Base-by-base conservation (phyloP, 1,140 invertebrate species). In the Dendrolimus kikuchii region DNA sequence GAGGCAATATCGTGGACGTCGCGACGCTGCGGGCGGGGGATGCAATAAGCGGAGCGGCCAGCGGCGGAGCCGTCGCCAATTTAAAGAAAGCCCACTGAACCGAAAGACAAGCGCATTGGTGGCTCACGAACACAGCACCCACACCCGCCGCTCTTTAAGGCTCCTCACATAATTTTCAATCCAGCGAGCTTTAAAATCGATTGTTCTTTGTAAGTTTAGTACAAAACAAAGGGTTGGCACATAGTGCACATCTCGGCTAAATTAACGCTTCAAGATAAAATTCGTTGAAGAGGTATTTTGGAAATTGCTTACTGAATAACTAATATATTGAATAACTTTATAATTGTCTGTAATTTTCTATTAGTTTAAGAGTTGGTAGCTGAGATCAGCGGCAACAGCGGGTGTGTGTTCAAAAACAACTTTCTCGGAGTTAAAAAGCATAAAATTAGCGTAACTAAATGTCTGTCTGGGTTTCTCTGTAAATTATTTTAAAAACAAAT, bases 61-160 rank as follows among this genome's bases (percentile, higher is more conserved):
- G 77, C 72, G 71, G 57, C 68, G 63, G 66, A 77, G 81, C 81
- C 77, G 76, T 81, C 86, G 85, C 79, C 85, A 87, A 88, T 87
- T 88, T 87, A 87, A 88, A 88, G 85, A 87, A 88, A 88, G 80
- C 86, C 80, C 86, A 88, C 66, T 88, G 86, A 88, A 87, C 85
- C 81, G 86, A 85, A 87, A 88, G 86, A 87, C 83, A 87, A 88
- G 85, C 83, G 84, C 81, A 88, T 86, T 87, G 83, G 85, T 78
- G 82, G 78, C 78, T 82, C 75, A 80, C 78, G 75, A 76, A 63
- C 74, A 59, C 67, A 71, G 68, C 71, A 64, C 76, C 74, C 70
- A 65, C 66, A 71, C 71, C 71, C 74, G 60, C 59, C 55, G 64
- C 70, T 69, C 66, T 77, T 72, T 78, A 80, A 83, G 73, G 74